Conservation (phyloP, 1,140 invertebrate genomes). For the Achroia grisella region DNA sequence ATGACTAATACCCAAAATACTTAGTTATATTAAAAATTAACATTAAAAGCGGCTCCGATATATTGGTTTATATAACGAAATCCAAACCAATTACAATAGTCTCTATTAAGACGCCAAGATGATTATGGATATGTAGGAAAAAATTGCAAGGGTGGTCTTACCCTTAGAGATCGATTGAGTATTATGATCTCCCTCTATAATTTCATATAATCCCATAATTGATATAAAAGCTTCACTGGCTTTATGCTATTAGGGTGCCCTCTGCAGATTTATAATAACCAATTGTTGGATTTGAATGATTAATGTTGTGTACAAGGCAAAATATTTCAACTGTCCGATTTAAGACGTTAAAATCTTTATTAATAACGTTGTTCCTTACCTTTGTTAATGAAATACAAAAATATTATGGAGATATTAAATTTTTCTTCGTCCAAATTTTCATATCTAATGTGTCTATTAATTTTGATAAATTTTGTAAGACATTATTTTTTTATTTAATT, state of each 20-base stretch:
- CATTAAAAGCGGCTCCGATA: too few species aligned
- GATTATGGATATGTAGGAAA: not conserved
- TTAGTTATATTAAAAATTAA: too few species aligned
- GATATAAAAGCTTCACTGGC: constrained; percentile 43
- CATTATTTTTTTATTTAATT: too few species aligned
- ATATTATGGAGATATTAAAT: not conserved
- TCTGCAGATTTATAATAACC: constrained; percentile 43
- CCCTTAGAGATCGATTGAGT: constrained; percentile 29
- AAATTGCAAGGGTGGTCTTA: constrained; percentile 7
- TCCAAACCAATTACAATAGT: too few species aligned
- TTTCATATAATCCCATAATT: constrained; percentile 51
- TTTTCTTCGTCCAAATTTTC: not conserved
- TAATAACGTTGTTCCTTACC: constrained; percentile 18
- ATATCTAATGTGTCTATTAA: not conserved
- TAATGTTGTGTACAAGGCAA: constrained; percentile 25
- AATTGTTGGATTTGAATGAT: constrained; percentile 59
- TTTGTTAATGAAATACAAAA: not conserved
- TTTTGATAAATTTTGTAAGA: not conserved
- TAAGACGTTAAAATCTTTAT: constrained; percentile 40
- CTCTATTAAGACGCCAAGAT: not conserved
- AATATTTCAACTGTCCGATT: constrained; percentile 38
- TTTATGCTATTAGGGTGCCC: constrained; percentile 33
- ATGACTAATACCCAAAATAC: too few species aligned
- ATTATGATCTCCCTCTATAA: constrained; percentile 44
- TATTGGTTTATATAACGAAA: too few species aligned